These are phyloP conservation scores for Cryptotis parvus DNA, from an alignment of 2,113 vertebrate genomes.

Conservation along the genomic window DNA sequence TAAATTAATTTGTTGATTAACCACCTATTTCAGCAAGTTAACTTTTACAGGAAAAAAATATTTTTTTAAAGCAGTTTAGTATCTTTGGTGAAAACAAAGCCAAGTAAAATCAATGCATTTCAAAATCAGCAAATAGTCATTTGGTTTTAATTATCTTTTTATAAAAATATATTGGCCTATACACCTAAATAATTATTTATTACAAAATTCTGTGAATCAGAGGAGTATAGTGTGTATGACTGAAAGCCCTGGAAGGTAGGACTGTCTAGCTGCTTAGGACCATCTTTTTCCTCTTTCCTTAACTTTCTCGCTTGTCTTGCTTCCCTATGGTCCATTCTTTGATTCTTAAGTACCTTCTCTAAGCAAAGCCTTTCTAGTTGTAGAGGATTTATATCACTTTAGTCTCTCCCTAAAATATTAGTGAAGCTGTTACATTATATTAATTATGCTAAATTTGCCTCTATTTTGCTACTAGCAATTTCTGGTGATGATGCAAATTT, in stretches of 20 bases:
- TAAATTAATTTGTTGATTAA: constrained; percentile 24
- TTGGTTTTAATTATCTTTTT: constrained; percentile 54
- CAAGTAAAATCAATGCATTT: constrained; percentile 49
- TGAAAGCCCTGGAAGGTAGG: not conserved
- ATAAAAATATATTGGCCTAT: constrained; percentile 38
- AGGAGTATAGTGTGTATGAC: not conserved
- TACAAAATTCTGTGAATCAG: not conserved
- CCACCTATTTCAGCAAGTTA: not conserved
- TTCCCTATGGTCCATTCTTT: constrained; percentile 1
- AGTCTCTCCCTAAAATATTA: constrained; percentile 27
- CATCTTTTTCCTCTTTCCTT: not conserved
- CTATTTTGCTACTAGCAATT: constrained; percentile 61
- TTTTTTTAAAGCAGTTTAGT: not conserved
- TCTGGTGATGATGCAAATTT: constrained; percentile 32
- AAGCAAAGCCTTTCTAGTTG: not conserved
- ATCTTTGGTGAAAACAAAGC: constrained; percentile 55
- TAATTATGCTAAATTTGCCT: not conserved
- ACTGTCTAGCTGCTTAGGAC: not conserved
- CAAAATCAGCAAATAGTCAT: constrained; percentile 28
- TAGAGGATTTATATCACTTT: not conserved
- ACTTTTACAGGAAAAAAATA: not conserved
- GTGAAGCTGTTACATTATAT: not conserved
- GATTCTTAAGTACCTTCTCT: constrained; percentile 8
- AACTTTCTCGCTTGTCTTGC: not conserved
- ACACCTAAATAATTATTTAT: constrained; percentile 16